These are phyloP conservation scores for Keiferia lycopersicella DNA, from an alignment of 2,888 invertebrate genomes.

Conservation along the genomic window DNA sequence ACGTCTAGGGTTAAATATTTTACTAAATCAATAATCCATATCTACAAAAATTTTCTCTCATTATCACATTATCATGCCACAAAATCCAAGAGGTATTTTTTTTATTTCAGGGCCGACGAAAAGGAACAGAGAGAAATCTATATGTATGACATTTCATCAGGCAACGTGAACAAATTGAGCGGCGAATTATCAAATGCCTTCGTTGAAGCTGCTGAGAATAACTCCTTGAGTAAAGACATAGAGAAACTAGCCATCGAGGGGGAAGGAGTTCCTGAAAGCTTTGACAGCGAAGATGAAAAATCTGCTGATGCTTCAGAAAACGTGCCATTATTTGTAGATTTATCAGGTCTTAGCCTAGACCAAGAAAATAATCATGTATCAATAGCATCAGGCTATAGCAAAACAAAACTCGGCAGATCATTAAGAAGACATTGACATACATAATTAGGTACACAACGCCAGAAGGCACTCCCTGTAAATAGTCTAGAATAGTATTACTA, in stretches of 20 bases:
- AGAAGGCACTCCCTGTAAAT: slow-evolving; percentile 69
- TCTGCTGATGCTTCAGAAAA: slow-evolving; percentile 70
- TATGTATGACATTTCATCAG: slow-evolving; percentile 91
- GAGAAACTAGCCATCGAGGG: slow-evolving; percentile 80
- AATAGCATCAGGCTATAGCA: slow-evolving; percentile 77
- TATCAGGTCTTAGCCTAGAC: slow-evolving; percentile 69
- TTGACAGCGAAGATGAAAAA: slow-evolving; percentile 58
- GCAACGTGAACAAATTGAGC: slow-evolving; percentile 87
- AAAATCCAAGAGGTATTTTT: slow-evolving; percentile 20
- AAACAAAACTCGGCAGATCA: slow-evolving; percentile 76
- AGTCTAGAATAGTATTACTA: slow-evolving; percentile 76
- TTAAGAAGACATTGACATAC: slow-evolving; percentile 63
- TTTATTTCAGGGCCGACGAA: slow-evolving; percentile 69
- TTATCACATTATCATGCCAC: too few species aligned
- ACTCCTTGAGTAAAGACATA: slow-evolving; percentile 85
- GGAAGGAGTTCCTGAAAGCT: slow-evolving; percentile 71
- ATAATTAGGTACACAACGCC: slow-evolving; percentile 38
- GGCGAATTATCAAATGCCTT: slow-evolving; percentile 92
- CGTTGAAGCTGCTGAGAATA: slow-evolving; percentile 93
- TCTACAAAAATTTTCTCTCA: too few species aligned
- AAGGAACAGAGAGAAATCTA: slow-evolving; percentile 88
- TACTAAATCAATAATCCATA: too few species aligned
- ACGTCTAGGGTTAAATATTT: too few species aligned
- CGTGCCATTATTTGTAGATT: slow-evolving; percentile 78
- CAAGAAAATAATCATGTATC: slow-evolving; percentile 68